Conservation (phyloP, 2,113 vertebrate genomes). For the Ageneiosus marmoratus region DNA sequence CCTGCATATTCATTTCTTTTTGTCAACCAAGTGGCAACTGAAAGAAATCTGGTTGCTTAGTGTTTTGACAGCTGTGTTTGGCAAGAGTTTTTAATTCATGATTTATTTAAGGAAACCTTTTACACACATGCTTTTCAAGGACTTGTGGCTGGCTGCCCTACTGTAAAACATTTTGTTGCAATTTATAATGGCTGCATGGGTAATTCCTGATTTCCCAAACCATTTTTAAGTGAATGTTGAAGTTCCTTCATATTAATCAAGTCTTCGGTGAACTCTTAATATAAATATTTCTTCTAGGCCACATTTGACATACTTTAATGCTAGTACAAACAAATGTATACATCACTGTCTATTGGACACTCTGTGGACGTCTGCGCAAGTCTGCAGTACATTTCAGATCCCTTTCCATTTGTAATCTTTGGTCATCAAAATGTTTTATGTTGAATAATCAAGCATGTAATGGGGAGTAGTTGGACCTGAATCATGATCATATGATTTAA, state of each 20-base stretch:
- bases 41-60: slow-evolving; percentile 56
- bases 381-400: neutral
- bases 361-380: neutral
- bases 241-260: slow-evolving; percentile 59
- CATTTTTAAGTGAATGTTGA: slow-evolving; percentile 52
- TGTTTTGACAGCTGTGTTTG: slow-evolving; percentile 69
- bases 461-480: neutral
- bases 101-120: slow-evolving; percentile 71
- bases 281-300: slow-evolving; percentile 42
- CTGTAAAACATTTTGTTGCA: slow-evolving; percentile 58
- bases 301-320: slow-evolving; percentile 3
- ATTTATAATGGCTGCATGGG: slow-evolving; percentile 49
- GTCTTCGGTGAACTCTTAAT: slow-evolving; percentile 53
- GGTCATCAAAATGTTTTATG: neutral
- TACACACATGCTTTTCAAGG: slow-evolving; percentile 55
- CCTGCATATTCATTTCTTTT: slow-evolving; percentile 28
- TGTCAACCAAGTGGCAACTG: slow-evolving; percentile 45
- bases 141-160: slow-evolving; percentile 50
- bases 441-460: neutral
- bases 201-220: slow-evolving; percentile 59
- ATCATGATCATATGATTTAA: neutral
- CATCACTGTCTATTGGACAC: neutral
- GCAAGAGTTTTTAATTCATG: slow-evolving; percentile 59
- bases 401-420: neutral
- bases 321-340: slow-evolving; percentile 36